Percentiles rank a stretch among this genome's conserved stretches.
phyloP scores from a whole-genome alignment of 2,797 vertebrate genomes.

The Hapalemur alaotrensis region DNA sequence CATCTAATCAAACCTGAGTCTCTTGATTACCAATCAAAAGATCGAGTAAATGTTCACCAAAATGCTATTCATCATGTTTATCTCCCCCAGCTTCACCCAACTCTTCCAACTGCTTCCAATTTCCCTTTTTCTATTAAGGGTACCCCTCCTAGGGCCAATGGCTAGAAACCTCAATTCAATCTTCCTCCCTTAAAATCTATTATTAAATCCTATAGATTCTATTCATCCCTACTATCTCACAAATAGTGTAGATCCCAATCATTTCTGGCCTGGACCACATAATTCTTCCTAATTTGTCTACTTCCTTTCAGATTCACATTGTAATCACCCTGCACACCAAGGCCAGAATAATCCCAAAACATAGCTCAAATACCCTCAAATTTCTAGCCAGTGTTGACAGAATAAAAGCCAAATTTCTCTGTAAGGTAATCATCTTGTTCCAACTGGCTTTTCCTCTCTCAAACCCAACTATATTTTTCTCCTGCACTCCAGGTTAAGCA shows the following conservation, averaged over 20 bases:
- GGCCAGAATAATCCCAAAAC: constrained; percentile 32
- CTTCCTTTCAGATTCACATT: constrained; percentile 34
- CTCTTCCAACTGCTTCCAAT: background rate
- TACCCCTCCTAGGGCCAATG: background rate
- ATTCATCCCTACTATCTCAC: background rate
- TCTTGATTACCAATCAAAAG: constrained; percentile 15
- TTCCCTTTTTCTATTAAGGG: background rate
- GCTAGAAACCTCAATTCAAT: constrained; percentile 30
- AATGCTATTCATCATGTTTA: background rate
- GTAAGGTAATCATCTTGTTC: constrained; percentile 18
- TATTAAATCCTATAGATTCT: background rate
- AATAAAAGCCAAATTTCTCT: constrained; percentile 12
- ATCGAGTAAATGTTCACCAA: background rate
- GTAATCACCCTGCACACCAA: background rate
- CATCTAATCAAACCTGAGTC: constrained; percentile 31
- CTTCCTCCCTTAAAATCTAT: background rate
- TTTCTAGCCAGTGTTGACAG: constrained; percentile 30
- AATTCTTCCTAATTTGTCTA: background rate
- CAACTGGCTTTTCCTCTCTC: background rate
- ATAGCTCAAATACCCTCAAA: constrained; percentile 1
- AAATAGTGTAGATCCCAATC: background rate
- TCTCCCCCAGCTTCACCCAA: background rate
- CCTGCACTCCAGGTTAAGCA: background rate
- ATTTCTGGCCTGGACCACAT: background rate
- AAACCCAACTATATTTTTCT: background rate